These are phyloP conservation scores for Oostethus manadensis DNA, from an alignment of 2,113 vertebrate species.

Conservation along the genomic window DNA sequence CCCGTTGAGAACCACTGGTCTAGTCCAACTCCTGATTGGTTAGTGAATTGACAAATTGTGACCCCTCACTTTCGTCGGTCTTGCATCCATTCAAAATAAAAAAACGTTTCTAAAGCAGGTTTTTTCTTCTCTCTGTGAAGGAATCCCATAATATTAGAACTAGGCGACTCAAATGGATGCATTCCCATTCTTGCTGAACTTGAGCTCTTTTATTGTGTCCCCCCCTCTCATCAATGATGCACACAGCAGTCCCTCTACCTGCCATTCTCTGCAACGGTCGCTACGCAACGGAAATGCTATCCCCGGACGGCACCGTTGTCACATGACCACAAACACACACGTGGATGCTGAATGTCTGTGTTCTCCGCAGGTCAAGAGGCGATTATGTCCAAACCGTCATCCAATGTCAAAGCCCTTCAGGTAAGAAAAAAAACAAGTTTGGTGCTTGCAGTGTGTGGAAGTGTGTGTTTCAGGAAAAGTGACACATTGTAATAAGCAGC, in stretches of 20 bases:
- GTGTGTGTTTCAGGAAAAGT: background rate
- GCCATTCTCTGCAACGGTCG: constrained; percentile 69
- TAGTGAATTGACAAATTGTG: no score
- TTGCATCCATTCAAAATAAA: no score
- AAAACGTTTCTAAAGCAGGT: no score
- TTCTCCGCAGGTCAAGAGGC: constrained; percentile 53
- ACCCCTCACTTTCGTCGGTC: no score
- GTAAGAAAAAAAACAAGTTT: constrained; percentile 70
- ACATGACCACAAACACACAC: constrained; percentile 10
- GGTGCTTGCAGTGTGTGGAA: background rate
- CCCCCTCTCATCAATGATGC: constrained; percentile 84
- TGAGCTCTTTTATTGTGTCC: background rate
- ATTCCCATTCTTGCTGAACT: background rate
- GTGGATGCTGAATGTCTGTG: constrained; percentile 47
- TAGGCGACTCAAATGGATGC: background rate
- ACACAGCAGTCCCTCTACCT: constrained; percentile 77
- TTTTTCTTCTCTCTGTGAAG: no score
- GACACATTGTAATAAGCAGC: no score
- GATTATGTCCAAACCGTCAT: constrained; percentile 91
- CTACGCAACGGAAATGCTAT: constrained; percentile 87
- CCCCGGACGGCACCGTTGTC: constrained; percentile 50
- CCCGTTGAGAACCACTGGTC: no score
- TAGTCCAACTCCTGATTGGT: no score
- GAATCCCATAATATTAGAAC: no score
- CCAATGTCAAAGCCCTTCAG: constrained; percentile 96